These are phyloP conservation scores for Tinea pellionella DNA, from an alignment of 2,888 invertebrate genomes.

Conservation along the genomic window DNA sequence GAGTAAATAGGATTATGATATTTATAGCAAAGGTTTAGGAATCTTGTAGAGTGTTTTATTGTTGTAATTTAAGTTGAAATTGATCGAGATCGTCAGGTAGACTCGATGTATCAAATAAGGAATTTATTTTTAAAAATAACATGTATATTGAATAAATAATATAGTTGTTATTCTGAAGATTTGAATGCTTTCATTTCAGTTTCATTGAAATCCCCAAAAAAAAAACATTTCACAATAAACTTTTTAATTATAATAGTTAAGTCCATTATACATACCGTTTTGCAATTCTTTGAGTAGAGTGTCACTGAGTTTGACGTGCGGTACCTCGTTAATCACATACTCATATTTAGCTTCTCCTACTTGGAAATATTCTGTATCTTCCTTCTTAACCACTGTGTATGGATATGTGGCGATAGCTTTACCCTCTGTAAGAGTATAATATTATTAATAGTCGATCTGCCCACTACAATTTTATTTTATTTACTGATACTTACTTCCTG, in stretches of 20 bases:
- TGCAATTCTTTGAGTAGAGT: background rate
- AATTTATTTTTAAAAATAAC: too few relatives aligned
- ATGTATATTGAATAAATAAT: too few relatives aligned
- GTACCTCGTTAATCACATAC: background rate
- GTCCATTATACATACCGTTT: background rate
- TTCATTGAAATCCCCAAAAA: too few relatives aligned
- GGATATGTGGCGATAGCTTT: constrained; percentile 35
- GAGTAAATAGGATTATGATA: too few relatives aligned
- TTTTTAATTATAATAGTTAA: background rate
- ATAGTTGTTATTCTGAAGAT: too few relatives aligned
- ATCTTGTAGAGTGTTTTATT: too few relatives aligned
- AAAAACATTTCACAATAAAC: background rate
- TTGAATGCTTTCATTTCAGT: too few relatives aligned
- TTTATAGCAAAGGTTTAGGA: too few relatives aligned
- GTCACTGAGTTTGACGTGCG: background rate
- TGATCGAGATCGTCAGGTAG: too few relatives aligned
- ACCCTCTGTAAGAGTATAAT: constrained; percentile 28
- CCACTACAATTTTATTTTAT: background rate
- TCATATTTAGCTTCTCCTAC: constrained; percentile 19
- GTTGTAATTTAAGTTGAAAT: too few relatives aligned
- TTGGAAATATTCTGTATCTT: constrained; percentile 36
- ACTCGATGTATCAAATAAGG: too few relatives aligned
- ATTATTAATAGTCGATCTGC: background rate
- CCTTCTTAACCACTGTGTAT: constrained; percentile 33
- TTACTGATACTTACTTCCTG: constrained; percentile 30